These are phyloP conservation scores for Oenanthe oenanthe DNA, from an alignment of 2,113 vertebrate genomes.

Conservation along the genomic window DNA sequence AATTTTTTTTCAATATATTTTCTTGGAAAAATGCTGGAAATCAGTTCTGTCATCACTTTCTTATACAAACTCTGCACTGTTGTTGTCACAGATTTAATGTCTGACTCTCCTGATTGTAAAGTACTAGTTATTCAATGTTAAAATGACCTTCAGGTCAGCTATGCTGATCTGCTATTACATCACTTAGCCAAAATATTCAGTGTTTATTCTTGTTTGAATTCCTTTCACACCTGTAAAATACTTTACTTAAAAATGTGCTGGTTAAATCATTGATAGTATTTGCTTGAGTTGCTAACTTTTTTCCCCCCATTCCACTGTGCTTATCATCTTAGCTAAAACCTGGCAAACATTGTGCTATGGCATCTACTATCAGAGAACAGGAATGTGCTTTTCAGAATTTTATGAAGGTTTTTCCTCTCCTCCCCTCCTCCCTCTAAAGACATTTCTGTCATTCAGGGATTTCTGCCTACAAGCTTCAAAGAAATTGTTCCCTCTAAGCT, in stretches of 20 bases:
- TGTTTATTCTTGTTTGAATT: background rate
- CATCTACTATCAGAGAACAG: background rate
- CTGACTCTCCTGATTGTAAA: background rate
- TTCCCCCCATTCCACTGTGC: background rate
- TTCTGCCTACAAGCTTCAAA: constrained; percentile 34
- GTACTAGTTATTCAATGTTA: background rate
- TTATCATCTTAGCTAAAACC: background rate
- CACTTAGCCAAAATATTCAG: background rate
- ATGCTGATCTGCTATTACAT: background rate
- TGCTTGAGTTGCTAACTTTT: background rate
- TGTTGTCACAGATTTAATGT: background rate
- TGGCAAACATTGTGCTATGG: background rate
- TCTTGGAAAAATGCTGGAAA: background rate
- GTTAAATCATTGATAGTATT: background rate
- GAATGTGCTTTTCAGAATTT: constrained; percentile 12
- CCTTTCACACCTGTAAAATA: background rate
- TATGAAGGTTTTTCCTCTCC: background rate
- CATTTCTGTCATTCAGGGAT: background rate
- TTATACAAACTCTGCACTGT: background rate
- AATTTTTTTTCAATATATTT: background rate
- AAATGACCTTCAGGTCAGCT: background rate
- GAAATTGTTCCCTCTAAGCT: background rate
- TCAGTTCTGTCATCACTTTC: background rate
- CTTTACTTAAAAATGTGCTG: background rate
- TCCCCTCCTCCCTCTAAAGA: background rate